These are phyloP conservation scores for Frankliniella fusca DNA, from an alignment of 2,888 invertebrate genomes.

Conservation along the genomic window DNA sequence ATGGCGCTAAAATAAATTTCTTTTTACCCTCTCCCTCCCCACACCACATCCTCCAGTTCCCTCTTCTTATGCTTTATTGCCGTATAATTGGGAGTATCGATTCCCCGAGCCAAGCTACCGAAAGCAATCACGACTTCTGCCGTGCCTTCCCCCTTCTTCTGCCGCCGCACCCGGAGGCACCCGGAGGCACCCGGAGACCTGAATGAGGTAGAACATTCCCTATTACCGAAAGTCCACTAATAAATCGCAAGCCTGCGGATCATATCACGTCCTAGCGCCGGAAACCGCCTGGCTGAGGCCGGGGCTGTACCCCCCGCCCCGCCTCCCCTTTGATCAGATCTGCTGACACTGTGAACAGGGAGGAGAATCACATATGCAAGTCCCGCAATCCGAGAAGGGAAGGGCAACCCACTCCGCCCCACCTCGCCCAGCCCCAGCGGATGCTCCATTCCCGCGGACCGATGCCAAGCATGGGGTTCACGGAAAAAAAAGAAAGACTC, in stretches of 20 bases:
- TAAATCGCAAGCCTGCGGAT: constrained; percentile 9
- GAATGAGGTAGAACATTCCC: neutral
- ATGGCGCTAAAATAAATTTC: neutral
- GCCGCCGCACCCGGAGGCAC: constrained; percentile 34
- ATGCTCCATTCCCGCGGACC: too few species aligned
- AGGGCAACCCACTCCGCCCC: too few species aligned
- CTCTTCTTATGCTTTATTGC: constrained; percentile 7
- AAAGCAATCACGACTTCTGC: constrained; percentile 36
- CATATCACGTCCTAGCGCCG: constrained; percentile 1
- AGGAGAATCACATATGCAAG: too few species aligned
- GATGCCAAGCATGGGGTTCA: too few species aligned
- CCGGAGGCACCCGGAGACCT: neutral
- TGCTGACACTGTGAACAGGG: too few species aligned
- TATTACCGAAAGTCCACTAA: constrained; percentile 30
- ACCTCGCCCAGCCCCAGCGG: too few species aligned
- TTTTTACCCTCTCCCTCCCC: neutral
- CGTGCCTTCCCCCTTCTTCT: constrained; percentile 38
- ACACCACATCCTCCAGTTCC: too few species aligned
- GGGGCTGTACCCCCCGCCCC: too few species aligned
- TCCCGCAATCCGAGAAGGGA: too few species aligned
- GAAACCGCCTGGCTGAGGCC: neutral
- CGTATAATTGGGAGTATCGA: constrained; percentile 37
- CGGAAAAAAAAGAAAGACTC: neutral
- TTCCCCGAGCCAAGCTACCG: constrained; percentile 34
- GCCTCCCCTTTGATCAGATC: too few species aligned